These are phyloP conservation scores for Aurelia aurita complex sp. Pacific DNA, from an alignment of 30 jellyfish, hydroid and myxozoan species.

Conservation along the genomic window DNA sequence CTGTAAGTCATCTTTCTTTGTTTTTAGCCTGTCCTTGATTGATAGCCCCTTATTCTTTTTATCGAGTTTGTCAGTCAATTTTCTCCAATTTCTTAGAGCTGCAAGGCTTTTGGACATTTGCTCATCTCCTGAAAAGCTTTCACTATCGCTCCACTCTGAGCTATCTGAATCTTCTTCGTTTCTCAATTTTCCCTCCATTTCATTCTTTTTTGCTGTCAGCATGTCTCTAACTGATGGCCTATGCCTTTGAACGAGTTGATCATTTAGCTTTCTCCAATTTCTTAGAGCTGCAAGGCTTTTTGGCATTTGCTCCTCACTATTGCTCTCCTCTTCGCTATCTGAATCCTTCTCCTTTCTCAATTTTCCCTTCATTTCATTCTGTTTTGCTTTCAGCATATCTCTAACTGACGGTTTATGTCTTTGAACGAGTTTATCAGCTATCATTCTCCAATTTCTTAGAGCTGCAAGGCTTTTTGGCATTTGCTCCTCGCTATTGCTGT, in stretches of 20 bases:
- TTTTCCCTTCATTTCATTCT: too few relatives aligned
- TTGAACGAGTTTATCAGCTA: neutral
- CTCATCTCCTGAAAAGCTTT: neutral
- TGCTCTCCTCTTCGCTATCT: too few relatives aligned
- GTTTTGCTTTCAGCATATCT: neutral
- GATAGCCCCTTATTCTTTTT: neutral
- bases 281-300: too few relatives aligned
- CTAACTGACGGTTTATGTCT: neutral
- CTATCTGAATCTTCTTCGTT: neutral
- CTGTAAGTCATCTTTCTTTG: neutral
- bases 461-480: neutral
- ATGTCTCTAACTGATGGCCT: neutral
- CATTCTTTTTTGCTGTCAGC: too few relatives aligned
- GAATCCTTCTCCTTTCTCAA: too few relatives aligned
- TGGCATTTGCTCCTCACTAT: too few relatives aligned
- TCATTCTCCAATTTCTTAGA: neutral
- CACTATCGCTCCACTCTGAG: neutral
- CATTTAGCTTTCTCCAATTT: too few relatives aligned
- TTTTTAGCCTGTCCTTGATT: neutral
- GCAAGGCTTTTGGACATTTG: too few relatives aligned
- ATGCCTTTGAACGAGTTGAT: neutral
- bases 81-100: conserved; percentile 14
- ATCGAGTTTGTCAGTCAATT: neutral
- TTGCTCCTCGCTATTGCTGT: too few relatives aligned
- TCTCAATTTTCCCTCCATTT: neutral